Base-by-base conservation (phyloP, 2,113 vertebrate genomes). In the Stigmatopora nigra region DNA sequence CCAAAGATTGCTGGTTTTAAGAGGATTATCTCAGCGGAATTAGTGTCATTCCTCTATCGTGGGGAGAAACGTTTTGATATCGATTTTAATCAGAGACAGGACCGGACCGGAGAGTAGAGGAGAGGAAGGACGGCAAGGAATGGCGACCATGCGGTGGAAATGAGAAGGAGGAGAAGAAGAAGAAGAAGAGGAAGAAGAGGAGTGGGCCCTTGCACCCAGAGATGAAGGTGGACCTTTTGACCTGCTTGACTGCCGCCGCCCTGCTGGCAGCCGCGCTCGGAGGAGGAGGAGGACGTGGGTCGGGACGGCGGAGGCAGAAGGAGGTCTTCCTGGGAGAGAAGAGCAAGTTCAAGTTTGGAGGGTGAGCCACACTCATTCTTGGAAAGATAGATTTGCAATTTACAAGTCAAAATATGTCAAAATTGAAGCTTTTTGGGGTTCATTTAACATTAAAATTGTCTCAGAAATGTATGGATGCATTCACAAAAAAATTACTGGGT, bases 1-100 rank as follows among this genome's bases (percentile, higher is more conserved):
- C 71, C 82, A 86, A 88, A 87, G 82, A 87, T 87, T 87, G 79
- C 82, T 71, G 82, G 85, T 74, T 49, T 82, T 89, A 88, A 89
- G 87, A 88, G 86, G 88, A 89, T 89, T 89, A 84, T 58, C 1
- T 31, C 25, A 31, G 73, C 67, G 82, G 88, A 88, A 88, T 89
- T 88, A 87, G 84, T 87, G 88, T 89, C 87, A 87, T 88, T 88
- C 88, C 79, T 86, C 72, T 74, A 77, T 83, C 67, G 66, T 72
- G 22, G 9, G 9, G 77, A 79, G 72, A 68, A 86, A 85, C 84
- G 76, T 71, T 83, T 87, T 88, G 78, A 86, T 86, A 87, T 89
- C 70, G 78, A 87, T 88, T 89, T 89, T 86, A 87, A 88, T 88
- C 87, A 85, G 85, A 63, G 73, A 71, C 51, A 62, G 83, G 25